These are phyloP conservation scores for Acronicta alni DNA, from an alignment of 2,888 invertebrate genomes.

Conservation along the genomic window DNA sequence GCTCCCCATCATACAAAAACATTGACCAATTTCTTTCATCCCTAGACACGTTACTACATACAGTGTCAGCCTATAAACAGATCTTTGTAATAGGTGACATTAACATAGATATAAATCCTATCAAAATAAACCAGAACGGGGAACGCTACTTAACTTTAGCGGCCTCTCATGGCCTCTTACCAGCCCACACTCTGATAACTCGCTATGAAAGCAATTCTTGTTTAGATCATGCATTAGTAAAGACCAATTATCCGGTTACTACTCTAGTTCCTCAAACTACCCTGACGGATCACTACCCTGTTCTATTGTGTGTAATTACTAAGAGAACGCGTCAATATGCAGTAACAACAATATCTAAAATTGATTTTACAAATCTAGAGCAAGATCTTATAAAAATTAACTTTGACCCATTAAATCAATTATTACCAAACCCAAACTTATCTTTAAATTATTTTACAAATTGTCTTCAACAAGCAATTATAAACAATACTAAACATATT, in stretches of 20 bases:
- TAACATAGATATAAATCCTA: conserved; percentile 5
- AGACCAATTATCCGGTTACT: conserved; percentile 1
- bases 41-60: neutral
- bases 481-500: conserved; percentile 1
- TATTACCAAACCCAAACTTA: neutral
- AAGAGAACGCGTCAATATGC: conserved; percentile 5
- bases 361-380: neutral
- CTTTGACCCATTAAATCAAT: neutral
- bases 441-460: conserved; percentile 1
- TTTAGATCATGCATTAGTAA: conserved; percentile 8
- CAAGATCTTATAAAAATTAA: conserved; percentile 7
- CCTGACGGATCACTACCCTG: conserved; percentile 10
- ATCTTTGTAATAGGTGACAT: conserved; percentile 5
- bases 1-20: conserved; percentile 9
- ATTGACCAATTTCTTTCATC: conserved; percentile 4
- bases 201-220: conserved; percentile 4
- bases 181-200: conserved; percentile 8
- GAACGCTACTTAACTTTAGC: conserved; percentile 8
- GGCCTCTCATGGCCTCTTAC: conserved; percentile 7
- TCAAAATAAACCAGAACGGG: conserved; percentile 1
- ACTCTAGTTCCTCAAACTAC: conserved; percentile 3
- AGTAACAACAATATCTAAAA: conserved; percentile 7
- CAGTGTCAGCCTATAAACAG: conserved; percentile 1
- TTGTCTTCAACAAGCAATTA: conserved; percentile 5
- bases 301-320: neutral